phyloP scores from a whole-genome alignment of 2,888 invertebrate species.

The Platycnemis pennipes region DNA sequence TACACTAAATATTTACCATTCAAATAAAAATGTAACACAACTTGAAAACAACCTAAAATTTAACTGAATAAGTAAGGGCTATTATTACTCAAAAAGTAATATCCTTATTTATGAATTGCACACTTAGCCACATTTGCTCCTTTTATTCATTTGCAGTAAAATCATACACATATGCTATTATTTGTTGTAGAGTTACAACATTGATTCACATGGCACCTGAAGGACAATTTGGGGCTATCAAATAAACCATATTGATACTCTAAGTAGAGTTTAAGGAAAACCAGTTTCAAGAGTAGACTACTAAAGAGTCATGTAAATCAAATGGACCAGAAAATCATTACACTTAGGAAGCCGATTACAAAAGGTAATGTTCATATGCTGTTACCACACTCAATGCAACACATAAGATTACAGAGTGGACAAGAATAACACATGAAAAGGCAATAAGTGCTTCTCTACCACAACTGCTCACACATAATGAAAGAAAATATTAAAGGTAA shows the following conservation, averaged over 20 bases:
- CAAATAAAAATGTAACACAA: too few relatives aligned
- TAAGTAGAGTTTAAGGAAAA: neutral
- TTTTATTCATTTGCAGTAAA: neutral
- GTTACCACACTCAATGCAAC: neutral
- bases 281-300: neutral
- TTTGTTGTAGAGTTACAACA: neutral
- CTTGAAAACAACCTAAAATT: neutral
- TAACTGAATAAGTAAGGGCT: neutral
- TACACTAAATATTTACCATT: too few relatives aligned
- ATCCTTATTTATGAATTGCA: neutral
- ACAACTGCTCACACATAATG: neutral
- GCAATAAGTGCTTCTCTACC: neutral
- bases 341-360: neutral
- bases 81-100: neutral
- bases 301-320: neutral
- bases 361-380: neutral
- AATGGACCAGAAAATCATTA: neutral
- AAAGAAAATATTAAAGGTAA: neutral
- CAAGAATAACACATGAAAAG: neutral
- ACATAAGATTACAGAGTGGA: neutral
- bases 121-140: neutral
- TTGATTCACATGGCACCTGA: neutral
- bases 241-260: neutral
- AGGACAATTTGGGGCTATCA: neutral
- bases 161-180: neutral